A percentile compares a stretch with the other conserved stretches of the same genome.
Evolutionary conservation across 2,888 invertebrate species (phyloP).

Genomic region (Pristionchus exspectatus): DNA sequence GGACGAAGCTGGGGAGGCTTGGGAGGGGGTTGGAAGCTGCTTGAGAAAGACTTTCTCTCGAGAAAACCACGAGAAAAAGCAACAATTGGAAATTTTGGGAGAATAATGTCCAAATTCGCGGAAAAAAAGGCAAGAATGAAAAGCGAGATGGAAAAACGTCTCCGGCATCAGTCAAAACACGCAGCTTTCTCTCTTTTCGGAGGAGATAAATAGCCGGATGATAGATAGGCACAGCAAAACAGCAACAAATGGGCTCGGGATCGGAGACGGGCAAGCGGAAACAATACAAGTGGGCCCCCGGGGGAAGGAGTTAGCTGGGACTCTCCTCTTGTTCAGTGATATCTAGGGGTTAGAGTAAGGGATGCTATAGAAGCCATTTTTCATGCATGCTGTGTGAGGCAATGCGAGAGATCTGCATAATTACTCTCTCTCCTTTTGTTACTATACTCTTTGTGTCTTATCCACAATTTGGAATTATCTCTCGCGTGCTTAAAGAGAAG

Average conservation of each 20-base stretch:
- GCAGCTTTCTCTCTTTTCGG: not conserved
- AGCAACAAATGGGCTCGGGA: not conserved
- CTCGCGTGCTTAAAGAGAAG: not conserved
- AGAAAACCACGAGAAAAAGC: not conserved
- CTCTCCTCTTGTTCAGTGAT: not conserved
- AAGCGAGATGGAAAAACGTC: not conserved
- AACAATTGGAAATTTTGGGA: not conserved
- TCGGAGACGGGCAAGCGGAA: not conserved
- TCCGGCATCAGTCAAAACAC: not conserved
- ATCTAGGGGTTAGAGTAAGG: not conserved
- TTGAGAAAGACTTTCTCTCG: too few relatives aligned
- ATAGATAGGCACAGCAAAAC: conserved; percentile 2
- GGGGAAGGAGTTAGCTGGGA: not conserved
- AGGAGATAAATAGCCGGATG: not conserved
- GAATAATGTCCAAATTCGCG: not conserved
- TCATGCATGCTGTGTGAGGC: not conserved
- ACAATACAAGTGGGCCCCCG: conserved; percentile 32
- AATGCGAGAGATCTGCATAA: conserved; percentile 28
- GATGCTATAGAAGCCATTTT: conserved; percentile 30
- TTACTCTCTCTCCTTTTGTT: conserved; percentile 8
- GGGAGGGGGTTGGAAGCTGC: too few relatives aligned
- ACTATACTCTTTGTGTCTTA: not conserved
- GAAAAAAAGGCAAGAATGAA: not conserved
- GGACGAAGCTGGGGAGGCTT: not conserved
- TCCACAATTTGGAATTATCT: not conserved